Conservation (phyloP, 1,140 invertebrate genomes). For the Aphidius ervi region DNA sequence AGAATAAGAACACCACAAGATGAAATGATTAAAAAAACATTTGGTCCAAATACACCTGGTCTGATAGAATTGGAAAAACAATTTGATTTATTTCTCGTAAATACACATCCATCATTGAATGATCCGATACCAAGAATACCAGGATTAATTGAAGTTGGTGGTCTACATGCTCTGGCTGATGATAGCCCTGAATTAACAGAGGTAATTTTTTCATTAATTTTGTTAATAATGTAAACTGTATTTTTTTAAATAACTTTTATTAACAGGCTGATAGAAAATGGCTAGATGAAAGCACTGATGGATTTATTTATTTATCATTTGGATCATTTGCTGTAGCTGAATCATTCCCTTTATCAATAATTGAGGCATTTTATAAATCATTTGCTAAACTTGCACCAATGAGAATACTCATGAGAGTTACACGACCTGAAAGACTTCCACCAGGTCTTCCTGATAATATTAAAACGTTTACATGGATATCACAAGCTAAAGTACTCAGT, state of each 20-base stretch:
- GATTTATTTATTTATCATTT: constrained; percentile 67
- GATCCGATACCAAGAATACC: constrained; percentile 49
- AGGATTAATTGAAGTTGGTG: constrained; percentile 57
- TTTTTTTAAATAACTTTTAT: not conserved
- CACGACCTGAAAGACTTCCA: constrained; percentile 28
- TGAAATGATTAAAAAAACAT: constrained; percentile 39
- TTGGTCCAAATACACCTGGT: constrained; percentile 41
- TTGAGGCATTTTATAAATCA: constrained; percentile 31
- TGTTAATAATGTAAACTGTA: too few species aligned
- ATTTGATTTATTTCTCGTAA: constrained; percentile 54
- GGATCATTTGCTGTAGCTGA: constrained; percentile 64
- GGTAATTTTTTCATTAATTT: constrained; percentile 24
- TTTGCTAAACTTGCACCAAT: constrained; percentile 33
- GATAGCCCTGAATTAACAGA: constrained; percentile 20
- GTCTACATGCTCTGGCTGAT: constrained; percentile 51
- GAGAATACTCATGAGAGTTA: constrained; percentile 35
- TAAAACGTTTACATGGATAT: constrained; percentile 58
- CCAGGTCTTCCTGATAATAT: constrained; percentile 58
- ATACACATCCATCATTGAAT: constrained; percentile 55
- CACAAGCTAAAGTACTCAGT: constrained; percentile 63
- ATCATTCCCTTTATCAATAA: constrained; percentile 37
- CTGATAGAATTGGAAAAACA: constrained; percentile 48
- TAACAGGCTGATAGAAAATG: constrained; percentile 41
- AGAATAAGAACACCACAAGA: constrained; percentile 30
- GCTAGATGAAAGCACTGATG: constrained; percentile 61